Evolutionary conservation across 2,888 invertebrate species (phyloP), one percentile per base, ranked within the genome.

Genomic region (Drosophila stalkeri): DNA sequence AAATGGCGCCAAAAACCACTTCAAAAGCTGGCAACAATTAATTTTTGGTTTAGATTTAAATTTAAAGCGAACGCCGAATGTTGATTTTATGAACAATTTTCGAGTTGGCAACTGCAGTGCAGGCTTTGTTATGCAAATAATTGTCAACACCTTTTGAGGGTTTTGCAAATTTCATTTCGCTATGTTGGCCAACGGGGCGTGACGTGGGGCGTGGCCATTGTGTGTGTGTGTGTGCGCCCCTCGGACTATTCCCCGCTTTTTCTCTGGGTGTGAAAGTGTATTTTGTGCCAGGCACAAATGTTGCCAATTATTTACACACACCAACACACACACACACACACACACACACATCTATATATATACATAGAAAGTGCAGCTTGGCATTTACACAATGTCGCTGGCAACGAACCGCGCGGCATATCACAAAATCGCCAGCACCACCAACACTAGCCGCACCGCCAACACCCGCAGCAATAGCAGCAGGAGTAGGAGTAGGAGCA

Each of bases 41-140:
- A 47, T 39, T 20, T 39, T 57, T 27, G 31, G 20, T 16, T 7
- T 18, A 51, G 71, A 70, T 77, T 77, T 47, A 80, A 80, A 67
- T 57, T 76, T 80, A 80, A 80, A 62, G 76, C 65, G 20, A 49
- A 11, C 31, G 31, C 33, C 61, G 16, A 57, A 66, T 76, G 80
- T 70, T 75, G 77, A 80, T 70, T 64, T 77, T 69, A 59, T 69
- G 67, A 64, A 71, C 77, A 66, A 61, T 67, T 75, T 71, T 12
- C 16, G 61, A 72, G 56, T 60, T 60, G 71, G 44, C 63, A 52
- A 63, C 61, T 70, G 80, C 80, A 72, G 73, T 85, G 76, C 77
- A 67, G 51, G 89, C 86, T 90, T 90, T 86, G 90, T 86, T 90
- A 90, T 86, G 86, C 86, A 89, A 86, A 90, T 90, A 89, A 83